Evolutionary conservation across 2,113 vertebrate species (phyloP).

Genomic region (Dryoscopus gambensis): DNA sequence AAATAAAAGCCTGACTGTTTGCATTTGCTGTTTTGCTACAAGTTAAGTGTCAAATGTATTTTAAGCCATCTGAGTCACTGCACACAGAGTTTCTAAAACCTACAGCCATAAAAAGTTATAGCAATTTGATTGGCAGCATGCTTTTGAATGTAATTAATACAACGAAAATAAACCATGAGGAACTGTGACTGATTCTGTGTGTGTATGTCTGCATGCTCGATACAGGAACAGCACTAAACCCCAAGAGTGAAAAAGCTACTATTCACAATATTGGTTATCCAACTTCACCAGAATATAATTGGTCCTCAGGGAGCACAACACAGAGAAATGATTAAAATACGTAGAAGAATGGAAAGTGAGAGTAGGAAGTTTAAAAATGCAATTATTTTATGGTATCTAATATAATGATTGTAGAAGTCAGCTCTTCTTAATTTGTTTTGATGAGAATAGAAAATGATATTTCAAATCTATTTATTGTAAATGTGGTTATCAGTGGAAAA

Average conservation of each 20-base stretch:
- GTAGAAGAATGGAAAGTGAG: neutral
- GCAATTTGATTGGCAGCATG: neutral
- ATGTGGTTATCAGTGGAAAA: neutral
- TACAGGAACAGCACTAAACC: neutral
- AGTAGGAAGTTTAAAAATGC: neutral
- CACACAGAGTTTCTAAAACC: neutral
- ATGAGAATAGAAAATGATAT: neutral
- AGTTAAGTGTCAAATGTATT: neutral
- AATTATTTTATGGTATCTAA: neutral
- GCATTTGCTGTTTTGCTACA: neutral
- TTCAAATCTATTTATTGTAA: neutral
- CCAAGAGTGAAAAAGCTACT: neutral
- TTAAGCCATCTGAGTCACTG: neutral
- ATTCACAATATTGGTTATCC: neutral
- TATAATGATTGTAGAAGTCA: neutral
- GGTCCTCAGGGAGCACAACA: neutral
- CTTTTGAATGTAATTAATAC: slow-evolving; percentile 9
- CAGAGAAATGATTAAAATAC: neutral
- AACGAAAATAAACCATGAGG: slow-evolving; percentile 5
- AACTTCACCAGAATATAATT: slow-evolving; percentile 13
- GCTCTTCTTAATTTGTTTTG: neutral
- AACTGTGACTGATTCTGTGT: neutral
- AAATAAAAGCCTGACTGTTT: neutral
- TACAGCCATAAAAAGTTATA: neutral
- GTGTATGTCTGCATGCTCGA: neutral